These are phyloP conservation scores for Plecotus auritus DNA, from an alignment of 2,113 vertebrate species.

Conservation along the genomic window DNA sequence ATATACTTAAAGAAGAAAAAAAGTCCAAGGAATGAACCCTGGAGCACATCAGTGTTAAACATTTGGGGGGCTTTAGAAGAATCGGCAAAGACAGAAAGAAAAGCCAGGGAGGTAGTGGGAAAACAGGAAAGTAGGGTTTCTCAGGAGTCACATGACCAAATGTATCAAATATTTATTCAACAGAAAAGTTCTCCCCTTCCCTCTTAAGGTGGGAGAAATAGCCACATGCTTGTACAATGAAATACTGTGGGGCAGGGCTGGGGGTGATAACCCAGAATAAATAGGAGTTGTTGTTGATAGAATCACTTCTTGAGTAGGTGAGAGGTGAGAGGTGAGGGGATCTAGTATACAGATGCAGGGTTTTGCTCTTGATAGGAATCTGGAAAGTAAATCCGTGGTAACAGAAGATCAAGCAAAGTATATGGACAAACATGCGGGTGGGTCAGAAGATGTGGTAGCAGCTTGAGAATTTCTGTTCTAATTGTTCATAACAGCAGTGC, in stretches of 20 bases:
- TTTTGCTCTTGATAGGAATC: neutral
- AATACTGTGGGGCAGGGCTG: neutral
- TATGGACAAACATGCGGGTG: neutral
- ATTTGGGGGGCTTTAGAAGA: neutral
- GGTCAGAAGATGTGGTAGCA: neutral
- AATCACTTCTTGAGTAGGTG: neutral
- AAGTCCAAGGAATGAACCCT: neutral
- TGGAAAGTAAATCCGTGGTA: neutral
- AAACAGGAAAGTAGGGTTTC: neutral
- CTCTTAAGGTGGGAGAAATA: neutral
- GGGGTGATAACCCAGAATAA: neutral
- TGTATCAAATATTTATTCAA: neutral
- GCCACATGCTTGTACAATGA: neutral
- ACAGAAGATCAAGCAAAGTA: neutral
- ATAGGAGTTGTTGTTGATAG: neutral
- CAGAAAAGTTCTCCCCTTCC: neutral
- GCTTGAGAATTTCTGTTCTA: neutral
- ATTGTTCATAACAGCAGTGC: neutral
- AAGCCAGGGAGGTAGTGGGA: neutral
- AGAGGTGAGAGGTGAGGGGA: neutral
- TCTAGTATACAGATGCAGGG: neutral
- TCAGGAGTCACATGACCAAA: neutral
- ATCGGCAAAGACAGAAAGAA: neutral
- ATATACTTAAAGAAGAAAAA: neutral
- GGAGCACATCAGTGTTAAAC: neutral